phyloP scores from a whole-genome alignment of 23 tunicate genomes.

The Styela clava region DNA sequence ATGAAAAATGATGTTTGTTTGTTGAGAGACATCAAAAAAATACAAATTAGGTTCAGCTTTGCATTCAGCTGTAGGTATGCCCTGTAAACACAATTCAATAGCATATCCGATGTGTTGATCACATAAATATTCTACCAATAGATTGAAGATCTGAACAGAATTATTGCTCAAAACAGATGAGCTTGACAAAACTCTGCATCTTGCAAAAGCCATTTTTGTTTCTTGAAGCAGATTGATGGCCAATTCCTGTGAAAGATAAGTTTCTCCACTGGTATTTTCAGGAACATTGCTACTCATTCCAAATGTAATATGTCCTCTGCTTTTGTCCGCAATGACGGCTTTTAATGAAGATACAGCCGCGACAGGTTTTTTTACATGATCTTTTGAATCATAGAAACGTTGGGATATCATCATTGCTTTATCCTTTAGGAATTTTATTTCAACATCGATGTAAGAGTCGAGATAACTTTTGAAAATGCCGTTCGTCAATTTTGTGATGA shows the following conservation, averaged over 20 bases:
- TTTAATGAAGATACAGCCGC: constrained; percentile 59
- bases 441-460: constrained; percentile 64
- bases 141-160: constrained; percentile 62
- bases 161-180: constrained; percentile 44
- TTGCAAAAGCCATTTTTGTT: constrained; percentile 93
- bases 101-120: constrained; percentile 93
- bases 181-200: constrained; percentile 73
- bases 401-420: constrained; percentile 80
- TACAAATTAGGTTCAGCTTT: constrained; percentile 87
- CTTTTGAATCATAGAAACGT: constrained; percentile 84
- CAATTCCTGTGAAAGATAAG: constrained; percentile 88
- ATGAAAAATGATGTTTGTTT: constrained; percentile 92
- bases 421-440: constrained; percentile 70
- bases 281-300: constrained; percentile 45
- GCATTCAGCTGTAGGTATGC: constrained; percentile 68
- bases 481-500: constrained; percentile 67
- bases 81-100: constrained; percentile 67
- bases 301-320: constrained; percentile 52
- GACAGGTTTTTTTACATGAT: constrained; percentile 77
- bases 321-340: constrained; percentile 82
- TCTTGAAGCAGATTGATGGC: constrained; percentile 89
- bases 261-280: constrained; percentile 42
- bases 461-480: constrained; percentile 64
- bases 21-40: constrained; percentile 81
- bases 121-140: constrained; percentile 75